Evolutionary conservation across 2,113 vertebrate species (phyloP).

Genomic region (Nyctereutes procyonoides): DNA sequence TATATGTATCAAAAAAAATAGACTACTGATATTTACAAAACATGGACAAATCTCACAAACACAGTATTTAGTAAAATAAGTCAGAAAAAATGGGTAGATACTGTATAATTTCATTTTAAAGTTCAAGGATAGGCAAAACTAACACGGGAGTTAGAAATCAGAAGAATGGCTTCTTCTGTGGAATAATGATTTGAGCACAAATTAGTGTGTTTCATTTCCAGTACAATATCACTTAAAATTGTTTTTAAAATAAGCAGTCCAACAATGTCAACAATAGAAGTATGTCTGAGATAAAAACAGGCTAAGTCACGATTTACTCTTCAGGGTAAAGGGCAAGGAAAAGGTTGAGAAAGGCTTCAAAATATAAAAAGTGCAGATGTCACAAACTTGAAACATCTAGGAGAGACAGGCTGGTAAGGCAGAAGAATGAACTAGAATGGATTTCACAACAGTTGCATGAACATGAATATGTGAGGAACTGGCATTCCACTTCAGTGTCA

Average conservation of each 20-base stretch:
- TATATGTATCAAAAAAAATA: background rate
- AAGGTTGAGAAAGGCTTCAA: background rate
- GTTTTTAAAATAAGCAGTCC: background rate
- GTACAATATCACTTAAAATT: background rate
- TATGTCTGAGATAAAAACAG: background rate
- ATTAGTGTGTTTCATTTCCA: background rate
- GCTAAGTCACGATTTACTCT: background rate
- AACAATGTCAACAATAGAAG: background rate
- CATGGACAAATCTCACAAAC: background rate
- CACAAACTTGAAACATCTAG: background rate
- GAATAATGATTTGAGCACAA: background rate
- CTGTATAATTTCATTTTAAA: background rate
- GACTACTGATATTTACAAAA: background rate
- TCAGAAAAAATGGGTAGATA: background rate
- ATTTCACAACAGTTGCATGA: background rate
- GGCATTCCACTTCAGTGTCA: background rate
- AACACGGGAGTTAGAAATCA: background rate
- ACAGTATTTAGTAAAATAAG: background rate
- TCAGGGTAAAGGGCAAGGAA: fast-evolving
- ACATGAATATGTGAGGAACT: too few species aligned
- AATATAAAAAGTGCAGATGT: background rate
- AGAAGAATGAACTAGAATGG: background rate
- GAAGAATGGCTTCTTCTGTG: background rate
- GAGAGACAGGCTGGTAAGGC: background rate
- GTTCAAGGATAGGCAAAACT: background rate